Conservation (phyloP, 92 coral and sea anemone species). For the Montipora capitata region DNA sequence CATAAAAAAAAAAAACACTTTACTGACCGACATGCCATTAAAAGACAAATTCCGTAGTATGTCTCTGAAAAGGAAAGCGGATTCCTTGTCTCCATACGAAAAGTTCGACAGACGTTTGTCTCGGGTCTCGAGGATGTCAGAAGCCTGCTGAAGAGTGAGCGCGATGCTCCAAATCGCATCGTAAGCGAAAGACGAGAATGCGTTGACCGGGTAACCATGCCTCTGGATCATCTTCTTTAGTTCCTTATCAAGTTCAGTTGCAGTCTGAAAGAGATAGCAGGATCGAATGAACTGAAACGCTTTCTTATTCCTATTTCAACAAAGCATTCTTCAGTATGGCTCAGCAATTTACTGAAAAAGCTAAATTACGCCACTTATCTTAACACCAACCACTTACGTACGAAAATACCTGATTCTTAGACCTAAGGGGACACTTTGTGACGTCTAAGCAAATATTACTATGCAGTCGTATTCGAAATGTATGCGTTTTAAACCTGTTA, state of each 20-base stretch:
- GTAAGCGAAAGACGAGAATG: slow-evolving; percentile 81
- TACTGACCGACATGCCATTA: slow-evolving; percentile 88
- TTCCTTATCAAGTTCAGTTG: slow-evolving; percentile 61
- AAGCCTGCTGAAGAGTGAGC: slow-evolving; percentile 79
- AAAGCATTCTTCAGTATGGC: too few relatives aligned
- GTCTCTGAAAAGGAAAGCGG: slow-evolving; percentile 52
- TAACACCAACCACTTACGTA: too few relatives aligned
- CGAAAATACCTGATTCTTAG: too few relatives aligned
- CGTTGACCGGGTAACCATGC: slow-evolving; percentile 55
- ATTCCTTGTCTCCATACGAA: slow-evolving; percentile 38
- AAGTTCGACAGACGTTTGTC: slow-evolving; percentile 70
- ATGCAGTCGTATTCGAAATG: too few relatives aligned
- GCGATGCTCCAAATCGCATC: slow-evolving; percentile 91
- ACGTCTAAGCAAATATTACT: too few relatives aligned
- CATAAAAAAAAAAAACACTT: too few relatives aligned
- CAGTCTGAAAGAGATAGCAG: slow-evolving; percentile 62
- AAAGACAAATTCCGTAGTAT: slow-evolving; percentile 64
- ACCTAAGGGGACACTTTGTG: too few relatives aligned
- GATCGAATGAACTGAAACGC: neutral
- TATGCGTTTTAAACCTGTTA: too few relatives aligned
- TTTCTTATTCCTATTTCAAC: too few relatives aligned
- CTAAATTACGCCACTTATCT: too few relatives aligned
- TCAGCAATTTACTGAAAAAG: too few relatives aligned
- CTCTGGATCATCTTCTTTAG: slow-evolving; percentile 7
- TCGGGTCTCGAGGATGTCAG: slow-evolving; percentile 56